Evolutionary conservation across 1,140 invertebrate species (phyloP).

Genomic region (Sesamia nonagrioides): DNA sequence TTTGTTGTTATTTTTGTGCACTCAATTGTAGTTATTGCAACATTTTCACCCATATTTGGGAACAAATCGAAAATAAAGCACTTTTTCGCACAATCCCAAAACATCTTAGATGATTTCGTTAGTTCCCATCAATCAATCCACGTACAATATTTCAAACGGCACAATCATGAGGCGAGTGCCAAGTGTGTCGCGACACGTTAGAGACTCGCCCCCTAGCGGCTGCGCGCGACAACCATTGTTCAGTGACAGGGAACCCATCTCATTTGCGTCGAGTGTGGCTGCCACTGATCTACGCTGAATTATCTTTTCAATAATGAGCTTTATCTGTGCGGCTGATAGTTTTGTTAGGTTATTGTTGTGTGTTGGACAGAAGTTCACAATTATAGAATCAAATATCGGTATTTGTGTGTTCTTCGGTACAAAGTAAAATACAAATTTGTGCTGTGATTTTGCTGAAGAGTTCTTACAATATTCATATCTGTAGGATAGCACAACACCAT

Average conservation of each 20-base stretch:
- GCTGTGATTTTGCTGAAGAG: too few relatives aligned
- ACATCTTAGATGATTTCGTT: neutral
- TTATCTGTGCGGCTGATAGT: constrained; percentile 17
- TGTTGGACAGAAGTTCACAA: neutral
- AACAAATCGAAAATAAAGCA: neutral
- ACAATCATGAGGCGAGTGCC: neutral
- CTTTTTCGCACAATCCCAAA: neutral
- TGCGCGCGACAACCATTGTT: constrained; percentile 38
- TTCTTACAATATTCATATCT: too few relatives aligned
- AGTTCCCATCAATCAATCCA: neutral
- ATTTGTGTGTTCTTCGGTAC: too few relatives aligned
- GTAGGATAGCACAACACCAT: too few relatives aligned
- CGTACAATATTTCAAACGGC: neutral
- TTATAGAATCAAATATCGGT: too few relatives aligned
- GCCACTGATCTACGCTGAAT: constrained; percentile 15
- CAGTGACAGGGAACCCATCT: constrained; percentile 1
- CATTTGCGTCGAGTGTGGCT: constrained; percentile 20
- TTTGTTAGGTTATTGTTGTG: neutral
- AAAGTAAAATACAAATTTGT: too few relatives aligned
- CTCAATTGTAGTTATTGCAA: too few relatives aligned
- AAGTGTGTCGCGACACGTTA: neutral
- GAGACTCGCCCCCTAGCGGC: neutral
- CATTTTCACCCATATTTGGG: too few relatives aligned
- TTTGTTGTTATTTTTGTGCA: too few relatives aligned
- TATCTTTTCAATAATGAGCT: constrained; percentile 32